Conservation (phyloP, 2,888 invertebrate genomes). For the Stegophylla sp. region DNA sequence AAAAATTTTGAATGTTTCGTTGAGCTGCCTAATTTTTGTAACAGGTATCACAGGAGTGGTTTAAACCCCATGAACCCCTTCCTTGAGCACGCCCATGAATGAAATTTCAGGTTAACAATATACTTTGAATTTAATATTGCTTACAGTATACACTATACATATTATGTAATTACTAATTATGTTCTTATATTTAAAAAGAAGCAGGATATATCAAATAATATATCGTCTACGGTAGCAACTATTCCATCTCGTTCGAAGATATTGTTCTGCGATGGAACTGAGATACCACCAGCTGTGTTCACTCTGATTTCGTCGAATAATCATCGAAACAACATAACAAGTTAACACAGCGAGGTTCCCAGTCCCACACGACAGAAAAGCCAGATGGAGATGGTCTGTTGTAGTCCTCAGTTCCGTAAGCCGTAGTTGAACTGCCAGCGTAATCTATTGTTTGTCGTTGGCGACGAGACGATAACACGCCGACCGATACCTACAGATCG, state of each 20-base stretch:
- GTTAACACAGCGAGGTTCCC: slow-evolving; percentile 99
- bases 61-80: too few species aligned
- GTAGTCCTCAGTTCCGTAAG: not conserved
- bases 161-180: too few species aligned
- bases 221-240: slow-evolving; percentile 57
- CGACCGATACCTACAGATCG: slow-evolving; percentile 1
- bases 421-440: not conserved
- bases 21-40: too few species aligned
- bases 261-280: slow-evolving; percentile 71
- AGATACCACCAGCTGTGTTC: slow-evolving; percentile 99
- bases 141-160: too few species aligned
- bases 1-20: too few species aligned
- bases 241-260: slow-evolving; percentile 20
- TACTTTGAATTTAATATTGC: too few species aligned
- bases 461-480: not conserved
- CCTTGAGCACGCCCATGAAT: too few species aligned
- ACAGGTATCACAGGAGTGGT: too few species aligned
- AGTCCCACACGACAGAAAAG: slow-evolving; percentile 69
- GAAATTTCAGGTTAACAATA: too few species aligned
- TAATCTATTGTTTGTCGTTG: slow-evolving; percentile 11
- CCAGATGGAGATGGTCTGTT: not conserved
- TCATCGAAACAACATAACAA: slow-evolving; percentile 68
- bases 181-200: too few species aligned
- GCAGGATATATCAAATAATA: too few species aligned
- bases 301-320: slow-evolving; percentile 70